These are phyloP conservation scores for Meriones psammophilus DNA, from an alignment of 2,797 vertebrate species.

Conservation along the genomic window DNA sequence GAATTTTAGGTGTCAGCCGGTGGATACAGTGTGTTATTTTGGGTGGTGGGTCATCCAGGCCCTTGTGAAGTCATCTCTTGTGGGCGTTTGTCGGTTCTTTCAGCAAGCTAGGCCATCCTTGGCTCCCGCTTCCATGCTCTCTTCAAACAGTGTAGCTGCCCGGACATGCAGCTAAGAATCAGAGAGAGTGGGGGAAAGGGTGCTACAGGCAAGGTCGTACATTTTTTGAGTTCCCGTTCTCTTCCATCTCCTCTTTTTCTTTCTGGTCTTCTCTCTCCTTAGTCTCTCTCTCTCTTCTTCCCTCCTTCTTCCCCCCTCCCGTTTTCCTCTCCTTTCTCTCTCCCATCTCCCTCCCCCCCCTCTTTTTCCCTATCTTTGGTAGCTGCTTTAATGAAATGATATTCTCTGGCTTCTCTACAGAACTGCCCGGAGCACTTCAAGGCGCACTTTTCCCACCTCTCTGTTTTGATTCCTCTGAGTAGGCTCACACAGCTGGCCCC, in stretches of 20 bases:
- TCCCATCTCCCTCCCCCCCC: neutral
- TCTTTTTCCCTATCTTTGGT: neutral
- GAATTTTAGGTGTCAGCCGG: constrained; percentile 11
- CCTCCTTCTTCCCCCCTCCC: neutral
- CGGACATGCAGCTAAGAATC: constrained; percentile 41
- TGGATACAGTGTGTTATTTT: constrained; percentile 57
- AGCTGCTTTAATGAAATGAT: constrained; percentile 72
- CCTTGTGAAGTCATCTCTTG: constrained; percentile 61
- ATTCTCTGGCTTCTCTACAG: constrained; percentile 82
- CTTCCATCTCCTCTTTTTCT: neutral
- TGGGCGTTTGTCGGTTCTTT: constrained; percentile 62
- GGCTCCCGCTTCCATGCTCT: neutral
- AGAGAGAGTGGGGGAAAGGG: neutral
- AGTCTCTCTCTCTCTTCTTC: neutral
- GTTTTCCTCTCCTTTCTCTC: neutral
- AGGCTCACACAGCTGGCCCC: constrained; percentile 43
- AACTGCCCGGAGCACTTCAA: constrained; percentile 75
- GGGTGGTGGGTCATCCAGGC: constrained; percentile 64
- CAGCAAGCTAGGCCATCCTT: constrained; percentile 5
- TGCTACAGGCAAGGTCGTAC: neutral
- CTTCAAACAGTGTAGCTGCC: constrained; percentile 61
- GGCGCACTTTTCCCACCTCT: constrained; percentile 75
- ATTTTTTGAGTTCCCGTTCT: neutral
- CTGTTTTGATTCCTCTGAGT: constrained; percentile 81
- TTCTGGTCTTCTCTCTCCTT: neutral